Evolutionary conservation across 2,113 vertebrate species (phyloP).

Genomic region (Plecotus auritus): DNA sequence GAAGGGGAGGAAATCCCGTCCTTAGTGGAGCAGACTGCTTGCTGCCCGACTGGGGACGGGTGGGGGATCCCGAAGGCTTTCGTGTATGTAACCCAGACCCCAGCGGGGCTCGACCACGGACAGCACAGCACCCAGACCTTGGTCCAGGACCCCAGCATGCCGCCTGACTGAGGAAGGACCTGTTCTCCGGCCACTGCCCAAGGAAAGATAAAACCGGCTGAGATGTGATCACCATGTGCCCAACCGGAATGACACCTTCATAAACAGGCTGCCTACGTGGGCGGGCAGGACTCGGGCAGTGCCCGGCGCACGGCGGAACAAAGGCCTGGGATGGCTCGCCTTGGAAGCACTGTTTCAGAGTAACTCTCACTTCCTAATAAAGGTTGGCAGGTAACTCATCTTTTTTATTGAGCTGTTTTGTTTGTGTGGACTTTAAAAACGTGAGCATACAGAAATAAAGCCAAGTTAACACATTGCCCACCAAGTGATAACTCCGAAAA

Average conservation of each 20-base stretch:
- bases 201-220: not conserved
- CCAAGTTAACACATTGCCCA: not conserved
- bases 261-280: not conserved
- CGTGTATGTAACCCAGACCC: not conserved
- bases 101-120: not conserved
- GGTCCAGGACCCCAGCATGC: not conserved
- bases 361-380: constrained; percentile 54
- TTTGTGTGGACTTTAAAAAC: not conserved
- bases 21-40: not conserved
- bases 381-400: constrained; percentile 45
- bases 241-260: not conserved
- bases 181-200: not conserved
- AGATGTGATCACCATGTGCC: not conserved
- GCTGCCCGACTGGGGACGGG: not conserved
- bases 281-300: accelerated
- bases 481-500: not conserved
- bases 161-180: not conserved
- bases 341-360: constrained; percentile 36
- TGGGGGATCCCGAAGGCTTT: not conserved
- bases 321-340: not conserved
- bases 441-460: not conserved
- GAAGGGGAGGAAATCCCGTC: not conserved
- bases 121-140: not conserved
- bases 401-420: constrained; percentile 32
- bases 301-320: accelerated